phyloP scores from a whole-genome alignment of 2,113 vertebrate genomes.

The Nothobranchius kuhntae region DNA sequence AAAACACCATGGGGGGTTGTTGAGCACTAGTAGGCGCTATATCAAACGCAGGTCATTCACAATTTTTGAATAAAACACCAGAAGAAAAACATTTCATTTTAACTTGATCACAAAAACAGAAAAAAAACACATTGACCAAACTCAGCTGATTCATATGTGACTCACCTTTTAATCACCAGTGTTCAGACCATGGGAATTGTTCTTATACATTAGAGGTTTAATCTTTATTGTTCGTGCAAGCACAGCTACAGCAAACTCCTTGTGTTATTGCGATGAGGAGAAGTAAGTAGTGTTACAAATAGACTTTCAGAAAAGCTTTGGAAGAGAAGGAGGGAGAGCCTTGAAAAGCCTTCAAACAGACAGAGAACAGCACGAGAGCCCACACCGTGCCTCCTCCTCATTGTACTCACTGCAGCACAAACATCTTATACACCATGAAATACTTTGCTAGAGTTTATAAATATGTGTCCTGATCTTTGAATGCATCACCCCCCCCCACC shows the following conservation, averaged over 20 bases:
- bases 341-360: constrained; percentile 47
- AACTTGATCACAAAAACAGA: no score
- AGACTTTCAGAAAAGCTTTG: constrained; percentile 52
- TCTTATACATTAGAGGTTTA: not conserved
- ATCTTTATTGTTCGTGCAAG: constrained; percentile 31
- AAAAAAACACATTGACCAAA: constrained; percentile 3
- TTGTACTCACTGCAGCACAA: constrained; percentile 25
- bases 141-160: constrained; percentile 27
- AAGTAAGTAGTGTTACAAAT: constrained; percentile 54
- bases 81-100: no score
- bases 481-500: constrained; percentile 16
- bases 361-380: constrained; percentile 14
- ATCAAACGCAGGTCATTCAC: no score
- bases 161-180: constrained; percentile 26
- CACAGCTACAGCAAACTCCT: constrained; percentile 14
- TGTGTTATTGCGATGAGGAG: constrained; percentile 41
- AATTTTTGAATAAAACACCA: no score
- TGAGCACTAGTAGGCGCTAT: no score
- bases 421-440: constrained; percentile 34
- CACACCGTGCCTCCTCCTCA: not conserved
- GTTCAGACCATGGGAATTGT: not conserved
- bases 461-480: constrained; percentile 46
- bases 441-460: constrained; percentile 42
- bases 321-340: constrained; percentile 38
- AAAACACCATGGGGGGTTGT: no score